phyloP scores from a whole-genome alignment of 2,113 vertebrate genomes.

The Recurvirostra avosetta region DNA sequence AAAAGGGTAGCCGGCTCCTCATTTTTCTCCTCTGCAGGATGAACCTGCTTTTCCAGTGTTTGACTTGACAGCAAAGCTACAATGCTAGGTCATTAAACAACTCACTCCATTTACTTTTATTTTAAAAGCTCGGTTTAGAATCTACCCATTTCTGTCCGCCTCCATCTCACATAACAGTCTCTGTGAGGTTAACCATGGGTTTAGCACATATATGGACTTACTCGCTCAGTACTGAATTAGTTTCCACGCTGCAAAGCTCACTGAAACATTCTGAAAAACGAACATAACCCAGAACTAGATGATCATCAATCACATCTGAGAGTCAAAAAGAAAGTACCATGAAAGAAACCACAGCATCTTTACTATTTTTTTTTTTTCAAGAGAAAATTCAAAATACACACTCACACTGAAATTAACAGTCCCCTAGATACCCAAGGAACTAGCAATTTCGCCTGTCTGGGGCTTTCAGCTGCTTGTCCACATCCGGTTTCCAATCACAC shows the following conservation, averaged over 20 bases:
- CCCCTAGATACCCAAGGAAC: not conserved
- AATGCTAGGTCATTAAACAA: slow-evolving; percentile 56
- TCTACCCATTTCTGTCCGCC: slow-evolving; percentile 47
- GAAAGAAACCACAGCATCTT: slow-evolving; percentile 26
- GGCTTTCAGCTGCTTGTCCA: not conserved
- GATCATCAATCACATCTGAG: slow-evolving; percentile 63
- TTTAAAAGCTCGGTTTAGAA: slow-evolving; percentile 66
- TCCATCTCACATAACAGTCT: slow-evolving; percentile 52
- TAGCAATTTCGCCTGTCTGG: not conserved
- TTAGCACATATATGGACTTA: slow-evolving; percentile 49
- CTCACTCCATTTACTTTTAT: slow-evolving; percentile 70
- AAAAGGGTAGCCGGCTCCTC: not conserved
- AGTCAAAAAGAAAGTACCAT: slow-evolving; percentile 46
- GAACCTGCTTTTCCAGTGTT: slow-evolving; percentile 43
- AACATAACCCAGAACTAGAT: slow-evolving; percentile 48
- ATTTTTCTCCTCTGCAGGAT: not conserved
- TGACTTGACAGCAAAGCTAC: slow-evolving; percentile 53
- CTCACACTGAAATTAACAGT: not conserved
- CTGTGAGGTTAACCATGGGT: slow-evolving; percentile 61
- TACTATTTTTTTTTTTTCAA: slow-evolving; percentile 38
- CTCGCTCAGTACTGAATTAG: slow-evolving; percentile 52
- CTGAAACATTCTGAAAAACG: slow-evolving; percentile 51
- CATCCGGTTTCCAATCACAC: slow-evolving; percentile 1
- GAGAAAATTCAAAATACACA: not conserved
- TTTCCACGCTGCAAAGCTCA: slow-evolving; percentile 60